A percentile compares a stretch with the other conserved stretches of the same genome.
Evolutionary conservation across 1,140 invertebrate species (phyloP).

Genomic region (Augochlora pura): DNA sequence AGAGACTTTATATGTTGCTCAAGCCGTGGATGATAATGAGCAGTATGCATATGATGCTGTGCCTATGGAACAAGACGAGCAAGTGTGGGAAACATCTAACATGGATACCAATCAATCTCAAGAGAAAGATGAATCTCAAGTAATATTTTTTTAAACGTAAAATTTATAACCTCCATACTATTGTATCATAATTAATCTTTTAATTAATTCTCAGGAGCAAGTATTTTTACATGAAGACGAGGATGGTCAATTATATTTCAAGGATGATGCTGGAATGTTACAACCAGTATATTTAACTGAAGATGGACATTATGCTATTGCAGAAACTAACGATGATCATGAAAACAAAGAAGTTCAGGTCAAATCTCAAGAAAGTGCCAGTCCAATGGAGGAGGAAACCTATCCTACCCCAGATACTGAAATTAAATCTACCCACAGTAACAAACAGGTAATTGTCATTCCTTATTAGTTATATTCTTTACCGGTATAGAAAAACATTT

Average conservation of each 20-base stretch:
- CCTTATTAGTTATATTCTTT: not conserved
- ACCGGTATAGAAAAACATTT: not conserved
- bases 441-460: conserved; percentile 65
- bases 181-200: not conserved
- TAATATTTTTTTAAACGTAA: conserved; percentile 43
- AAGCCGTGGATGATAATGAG: conserved; percentile 68
- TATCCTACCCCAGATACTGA: conserved; percentile 70
- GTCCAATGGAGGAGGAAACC: conserved; percentile 62
- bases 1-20: conserved; percentile 73
- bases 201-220: conserved; percentile 68
- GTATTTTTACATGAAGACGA: conserved; percentile 78
- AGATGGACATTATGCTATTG: conserved; percentile 78
- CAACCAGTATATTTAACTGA: conserved; percentile 77
- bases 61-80: conserved; percentile 67
- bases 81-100: conserved; percentile 69
- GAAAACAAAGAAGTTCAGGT: conserved; percentile 63
- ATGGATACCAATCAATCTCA: conserved; percentile 60
- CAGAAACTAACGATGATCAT: conserved; percentile 69
- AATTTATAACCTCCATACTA: conserved; percentile 5
- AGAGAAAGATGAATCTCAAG: conserved; percentile 72
- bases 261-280: conserved; percentile 74
- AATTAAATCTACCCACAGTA: conserved; percentile 37
- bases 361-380: conserved; percentile 56
- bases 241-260: conserved; percentile 78
- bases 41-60: conserved; percentile 73